Percentiles rank a stretch among this genome's conserved stretches.
Conservation (phyloP, 2,888 invertebrate species). For the Neelides folsomi region DNA sequence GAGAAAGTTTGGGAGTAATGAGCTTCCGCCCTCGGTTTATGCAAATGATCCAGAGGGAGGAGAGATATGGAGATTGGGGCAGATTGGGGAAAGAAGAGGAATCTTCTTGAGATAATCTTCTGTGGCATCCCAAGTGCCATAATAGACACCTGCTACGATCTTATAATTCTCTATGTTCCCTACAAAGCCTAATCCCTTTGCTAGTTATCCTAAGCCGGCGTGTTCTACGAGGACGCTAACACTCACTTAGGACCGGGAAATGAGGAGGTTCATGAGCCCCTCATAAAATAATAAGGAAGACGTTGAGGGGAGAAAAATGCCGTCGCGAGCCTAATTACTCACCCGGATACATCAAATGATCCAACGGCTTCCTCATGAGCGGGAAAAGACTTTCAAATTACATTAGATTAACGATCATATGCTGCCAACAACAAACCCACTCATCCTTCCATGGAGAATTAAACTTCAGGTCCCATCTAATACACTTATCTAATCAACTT, state of each 20-base stretch:
- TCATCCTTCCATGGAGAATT: conserved; percentile 1
- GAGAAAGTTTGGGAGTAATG: no score
- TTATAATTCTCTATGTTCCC: neutral
- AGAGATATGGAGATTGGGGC: no score
- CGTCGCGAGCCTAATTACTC: neutral
- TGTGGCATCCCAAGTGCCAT: conserved; percentile 19
- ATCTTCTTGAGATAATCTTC: conserved; percentile 18
- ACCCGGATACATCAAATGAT: no score
- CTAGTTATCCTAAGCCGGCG: neutral
- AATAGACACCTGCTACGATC: conserved; percentile 22
- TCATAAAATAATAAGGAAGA: neutral
- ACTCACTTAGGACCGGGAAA: neutral
- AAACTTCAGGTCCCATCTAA: no score
- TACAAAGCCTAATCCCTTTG: neutral
- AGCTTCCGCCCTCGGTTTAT: no score
- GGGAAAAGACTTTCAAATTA: no score
- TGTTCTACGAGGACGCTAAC: neutral
- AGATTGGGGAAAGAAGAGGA: no score
- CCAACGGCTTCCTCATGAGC: no score
- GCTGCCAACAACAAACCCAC: conserved; percentile 4
- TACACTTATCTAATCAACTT: no score
- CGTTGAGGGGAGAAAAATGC: neutral
- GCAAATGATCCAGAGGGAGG: no score
- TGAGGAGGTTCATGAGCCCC: neutral
- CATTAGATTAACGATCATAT: no score